Evolutionary conservation across 2,113 vertebrate species (phyloP).

Genomic region (Budorcas taxicolor): DNA sequence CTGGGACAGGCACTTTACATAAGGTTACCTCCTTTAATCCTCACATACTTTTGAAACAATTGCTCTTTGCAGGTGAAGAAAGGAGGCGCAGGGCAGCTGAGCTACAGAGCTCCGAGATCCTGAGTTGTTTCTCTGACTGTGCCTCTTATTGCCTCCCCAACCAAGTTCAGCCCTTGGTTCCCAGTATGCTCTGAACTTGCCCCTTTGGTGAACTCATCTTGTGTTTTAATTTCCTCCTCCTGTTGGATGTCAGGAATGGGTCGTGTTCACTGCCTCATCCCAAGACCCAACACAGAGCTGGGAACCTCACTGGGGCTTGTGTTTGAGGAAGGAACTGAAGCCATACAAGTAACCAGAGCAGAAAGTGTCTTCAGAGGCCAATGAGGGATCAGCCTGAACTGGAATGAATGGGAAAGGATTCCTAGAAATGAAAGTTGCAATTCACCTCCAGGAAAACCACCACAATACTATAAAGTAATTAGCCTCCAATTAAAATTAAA

Average conservation of each 20-base stretch:
- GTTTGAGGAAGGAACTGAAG: neutral
- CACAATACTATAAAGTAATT: too few species aligned
- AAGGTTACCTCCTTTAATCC: neutral
- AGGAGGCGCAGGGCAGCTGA: neutral
- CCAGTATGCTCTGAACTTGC: neutral
- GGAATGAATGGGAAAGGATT: too few species aligned
- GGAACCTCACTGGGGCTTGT: neutral
- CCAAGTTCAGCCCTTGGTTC: neutral
- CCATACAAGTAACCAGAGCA: neutral
- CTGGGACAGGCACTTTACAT: accelerated
- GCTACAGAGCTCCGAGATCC: neutral
- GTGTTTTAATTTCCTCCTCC: neutral
- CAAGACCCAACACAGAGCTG: neutral
- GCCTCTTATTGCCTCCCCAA: accelerated
- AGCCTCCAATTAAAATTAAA: too few species aligned
- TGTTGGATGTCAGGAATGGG: neutral
- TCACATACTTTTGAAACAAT: accelerated
- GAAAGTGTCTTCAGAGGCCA: neutral
- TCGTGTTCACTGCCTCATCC: neutral
- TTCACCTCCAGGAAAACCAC: neutral
- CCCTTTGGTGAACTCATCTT: accelerated
- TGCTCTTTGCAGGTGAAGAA: neutral
- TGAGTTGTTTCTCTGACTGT: neutral
- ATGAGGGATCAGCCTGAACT: neutral
- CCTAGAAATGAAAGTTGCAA: neutral